Conservation (phyloP, 2,888 invertebrate genomes). For the Lasioglossum villosulum region DNA sequence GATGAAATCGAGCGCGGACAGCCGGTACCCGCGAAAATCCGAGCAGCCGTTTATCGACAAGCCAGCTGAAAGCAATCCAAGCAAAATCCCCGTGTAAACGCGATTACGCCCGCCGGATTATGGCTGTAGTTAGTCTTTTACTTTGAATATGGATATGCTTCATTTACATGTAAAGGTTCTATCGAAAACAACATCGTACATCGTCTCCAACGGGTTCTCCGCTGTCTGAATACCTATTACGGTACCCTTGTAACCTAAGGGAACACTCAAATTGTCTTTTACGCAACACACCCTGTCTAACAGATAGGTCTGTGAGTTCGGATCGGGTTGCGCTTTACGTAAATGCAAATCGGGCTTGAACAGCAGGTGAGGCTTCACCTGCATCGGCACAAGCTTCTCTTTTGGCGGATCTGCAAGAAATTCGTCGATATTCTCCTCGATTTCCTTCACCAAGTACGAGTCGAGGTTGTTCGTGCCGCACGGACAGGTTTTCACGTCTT, state of each 20-base stretch:
- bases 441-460: constrained; percentile 86
- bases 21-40: constrained; percentile 85
- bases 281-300: constrained; percentile 95
- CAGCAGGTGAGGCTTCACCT: constrained; percentile 92
- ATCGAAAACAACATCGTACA: constrained; percentile 94
- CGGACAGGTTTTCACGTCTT: constrained; percentile 86
- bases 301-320: constrained; percentile 88
- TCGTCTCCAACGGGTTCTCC: constrained; percentile 86
- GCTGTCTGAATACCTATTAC: constrained; percentile 89
- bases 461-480: constrained; percentile 91
- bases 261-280: constrained; percentile 90
- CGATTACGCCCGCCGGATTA: neutral
- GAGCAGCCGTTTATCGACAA: constrained; percentile 85
- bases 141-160: neutral
- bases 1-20: constrained; percentile 86
- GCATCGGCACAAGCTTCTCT: constrained; percentile 87
- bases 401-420: constrained; percentile 68
- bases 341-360: constrained; percentile 87
- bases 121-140: neutral
- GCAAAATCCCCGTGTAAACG: neutral
- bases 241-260: constrained; percentile 93
- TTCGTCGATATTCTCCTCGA: constrained; percentile 86
- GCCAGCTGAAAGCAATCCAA: constrained; percentile 85
- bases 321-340: constrained; percentile 88
- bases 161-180: constrained; percentile 86